These are phyloP conservation scores for Antheraea assamensis DNA, from an alignment of 2,888 invertebrate species.

Conservation along the genomic window DNA sequence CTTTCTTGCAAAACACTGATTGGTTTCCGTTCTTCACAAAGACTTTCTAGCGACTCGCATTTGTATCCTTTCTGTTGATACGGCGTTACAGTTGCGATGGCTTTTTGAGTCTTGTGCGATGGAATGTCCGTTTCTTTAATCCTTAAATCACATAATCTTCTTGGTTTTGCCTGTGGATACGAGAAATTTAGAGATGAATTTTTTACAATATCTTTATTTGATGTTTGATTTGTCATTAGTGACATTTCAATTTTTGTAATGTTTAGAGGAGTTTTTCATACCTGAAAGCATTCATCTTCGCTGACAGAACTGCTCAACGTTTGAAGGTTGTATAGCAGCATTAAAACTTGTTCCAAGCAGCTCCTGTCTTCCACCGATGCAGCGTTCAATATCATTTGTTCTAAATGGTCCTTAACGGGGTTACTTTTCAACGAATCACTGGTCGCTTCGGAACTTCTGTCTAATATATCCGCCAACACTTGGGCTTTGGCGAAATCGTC, in stretches of 20 bases:
- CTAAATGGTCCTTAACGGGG: conserved; percentile 75
- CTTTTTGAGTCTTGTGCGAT: conserved; percentile 77
- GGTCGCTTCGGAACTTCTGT: conserved; percentile 69
- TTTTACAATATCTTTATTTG: conserved; percentile 18
- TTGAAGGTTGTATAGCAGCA: conserved; percentile 83
- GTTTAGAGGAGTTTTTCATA: conserved; percentile 32
- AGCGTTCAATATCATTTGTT: conserved; percentile 77
- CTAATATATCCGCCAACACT: conserved; percentile 70
- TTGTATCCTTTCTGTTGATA: conserved; percentile 79
- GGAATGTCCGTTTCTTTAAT: conserved; percentile 69
- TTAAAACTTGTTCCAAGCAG: conserved; percentile 84
- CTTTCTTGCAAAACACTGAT: conserved; percentile 86
- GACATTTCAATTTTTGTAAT: conserved; percentile 17
- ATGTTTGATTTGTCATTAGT: conserved; percentile 18
- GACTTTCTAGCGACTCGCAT: conserved; percentile 73
- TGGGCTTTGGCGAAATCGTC: conserved; percentile 78
- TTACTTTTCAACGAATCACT: conserved; percentile 74
- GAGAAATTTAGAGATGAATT: conserved; percentile 27
- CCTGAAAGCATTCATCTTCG: conserved; percentile 81
- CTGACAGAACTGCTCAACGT: conserved; percentile 79
- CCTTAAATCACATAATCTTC: conserved; percentile 69
- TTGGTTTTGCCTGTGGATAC: conserved; percentile 68
- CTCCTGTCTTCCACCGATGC: conserved; percentile 82
- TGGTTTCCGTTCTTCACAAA: conserved; percentile 77
- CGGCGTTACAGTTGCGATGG: conserved; percentile 85